These are phyloP conservation scores for Formica exsecta DNA, from an alignment of 1,140 invertebrate species.

Conservation along the genomic window DNA sequence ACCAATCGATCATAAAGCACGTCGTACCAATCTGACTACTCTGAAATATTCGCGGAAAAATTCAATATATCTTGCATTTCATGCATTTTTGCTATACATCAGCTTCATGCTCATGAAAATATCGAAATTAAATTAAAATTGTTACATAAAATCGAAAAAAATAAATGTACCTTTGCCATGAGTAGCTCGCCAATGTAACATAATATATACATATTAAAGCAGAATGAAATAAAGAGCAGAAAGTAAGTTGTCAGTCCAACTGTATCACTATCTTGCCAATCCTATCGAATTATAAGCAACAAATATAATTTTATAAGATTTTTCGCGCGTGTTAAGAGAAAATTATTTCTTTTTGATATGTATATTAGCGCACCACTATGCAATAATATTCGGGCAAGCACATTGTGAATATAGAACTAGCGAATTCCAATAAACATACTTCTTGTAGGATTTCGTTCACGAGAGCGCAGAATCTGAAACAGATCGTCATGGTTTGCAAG, in stretches of 20 bases:
- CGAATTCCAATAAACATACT: slow-evolving; percentile 60
- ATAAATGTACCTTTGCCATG: slow-evolving; percentile 50
- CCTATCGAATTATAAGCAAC: slow-evolving; percentile 51
- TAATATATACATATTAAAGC: slow-evolving; percentile 69
- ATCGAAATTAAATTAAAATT: neutral
- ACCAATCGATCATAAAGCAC: slow-evolving; percentile 75
- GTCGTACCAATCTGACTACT: slow-evolving; percentile 68
- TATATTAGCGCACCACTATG: slow-evolving; percentile 41
- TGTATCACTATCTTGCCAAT: slow-evolving; percentile 65
- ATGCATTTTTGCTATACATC: neutral
- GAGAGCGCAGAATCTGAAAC: slow-evolving; percentile 47
- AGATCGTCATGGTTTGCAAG: neutral
- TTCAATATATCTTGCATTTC: neutral
- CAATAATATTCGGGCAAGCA: slow-evolving; percentile 65
- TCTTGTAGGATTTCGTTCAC: slow-evolving; percentile 51
- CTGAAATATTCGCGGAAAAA: slow-evolving; percentile 50
- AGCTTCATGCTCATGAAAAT: neutral
- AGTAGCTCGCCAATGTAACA: slow-evolving; percentile 68
- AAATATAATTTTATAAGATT: neutral
- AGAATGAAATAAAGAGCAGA: slow-evolving; percentile 52
- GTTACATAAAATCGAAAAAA: neutral
- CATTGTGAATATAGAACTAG: slow-evolving; percentile 48
- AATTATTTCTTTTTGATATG: neutral
- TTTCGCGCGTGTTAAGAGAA: neutral
- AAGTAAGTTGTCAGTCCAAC: slow-evolving; percentile 58